Evolutionary conservation across 2,113 vertebrate species (phyloP), one percentile per base, ranked within the genome.

Genomic region (Myiozetetes cayanensis): DNA sequence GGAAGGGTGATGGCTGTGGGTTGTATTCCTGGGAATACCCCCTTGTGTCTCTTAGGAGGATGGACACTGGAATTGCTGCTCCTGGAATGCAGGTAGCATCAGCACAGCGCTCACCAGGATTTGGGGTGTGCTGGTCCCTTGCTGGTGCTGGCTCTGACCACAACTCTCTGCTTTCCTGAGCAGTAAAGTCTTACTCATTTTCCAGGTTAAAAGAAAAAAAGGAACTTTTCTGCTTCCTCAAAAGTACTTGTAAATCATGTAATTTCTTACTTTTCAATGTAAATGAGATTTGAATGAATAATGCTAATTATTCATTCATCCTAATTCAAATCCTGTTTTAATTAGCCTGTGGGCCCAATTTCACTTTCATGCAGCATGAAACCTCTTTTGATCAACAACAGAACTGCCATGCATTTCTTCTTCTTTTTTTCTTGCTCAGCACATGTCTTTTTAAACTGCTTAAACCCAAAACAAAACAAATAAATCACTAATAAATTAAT

Each of bases 281-380:
- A 96, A 94, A 95, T 90, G 72, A 94, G 90, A 75, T 78, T 62
- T 59, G 90, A 88, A 85, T 89, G 89, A 96, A 92, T 93, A 93
- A 96, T 78, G 47, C 37, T 90, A 28, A 85, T 95, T 95, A 94
- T 84, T 92, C 92, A 86, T 90, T 95, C 93, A 90, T 89, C 93
- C 76, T 87, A 74, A 92, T 91, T 90, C 93, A 93, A 52, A 84
- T 85, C 89, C 68, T 63, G 28, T 86, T 93, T 84, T 89, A 89
- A 90, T 96, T 95, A 81, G 88, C 96, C 88, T 8, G 15, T 75
- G 62, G 96, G 88, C 58, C 53, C 39, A 49, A 89, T 95, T 96
- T 95, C 12, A 75, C 76, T 96, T 96, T 90, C 92, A 93, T 89
- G 88, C 83, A 75, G 70, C 92, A 92, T 90, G 86, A 96, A 96